Evolutionary conservation across 1,140 invertebrate genomes (phyloP), one percentile per base, ranked within the genome.

Genomic region (Leptonema lineaticorne): DNA sequence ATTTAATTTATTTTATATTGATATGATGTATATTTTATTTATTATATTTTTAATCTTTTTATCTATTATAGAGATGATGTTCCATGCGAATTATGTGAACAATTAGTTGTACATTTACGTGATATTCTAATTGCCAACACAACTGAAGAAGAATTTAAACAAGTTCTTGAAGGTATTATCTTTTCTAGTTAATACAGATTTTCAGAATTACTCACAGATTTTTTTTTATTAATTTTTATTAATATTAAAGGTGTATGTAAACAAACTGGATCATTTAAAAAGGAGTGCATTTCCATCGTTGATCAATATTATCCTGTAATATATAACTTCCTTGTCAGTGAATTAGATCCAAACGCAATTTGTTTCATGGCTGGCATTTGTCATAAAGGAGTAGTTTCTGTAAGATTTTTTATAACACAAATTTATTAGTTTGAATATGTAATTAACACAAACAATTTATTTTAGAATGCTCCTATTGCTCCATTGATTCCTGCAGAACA

Each of bases 41-140:
- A 7, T n/a, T n/a, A n/a, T n/a, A n/a, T n/a, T n/a, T n/a, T n/a
- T n/a, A n/a, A n/a, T n/a, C 18, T 1, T 67, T 67, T 37, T 64
- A 46, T 68, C 57, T 59, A 27, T 28, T 68, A 74, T 59, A 81
- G 81, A 48, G 89, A 92, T 75, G 90, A 92, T 77, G 77, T 93
- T 30, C 88, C 92, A 16, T 96, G 93, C 76, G 89, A 94, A 70
- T 84, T 95, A 48, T 95, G 93, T 76, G 87, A 92, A 75, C 89
- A 93, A 78, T 76, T 95, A 22, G 89, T 95, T 0, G 79, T 81
- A 30, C 92, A 95, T 81, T 79, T 94, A 66, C 86, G 85, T 67
- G 90, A 95, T 78, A 82, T 93, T 20, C 77, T 95, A 0, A 83
- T 92, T 27, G 87, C 92, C n/a, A 94, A 95, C 75, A 94, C 93